Base-by-base conservation (phyloP, 2,797 vertebrate species). In the Chrosomus eos region DNA sequence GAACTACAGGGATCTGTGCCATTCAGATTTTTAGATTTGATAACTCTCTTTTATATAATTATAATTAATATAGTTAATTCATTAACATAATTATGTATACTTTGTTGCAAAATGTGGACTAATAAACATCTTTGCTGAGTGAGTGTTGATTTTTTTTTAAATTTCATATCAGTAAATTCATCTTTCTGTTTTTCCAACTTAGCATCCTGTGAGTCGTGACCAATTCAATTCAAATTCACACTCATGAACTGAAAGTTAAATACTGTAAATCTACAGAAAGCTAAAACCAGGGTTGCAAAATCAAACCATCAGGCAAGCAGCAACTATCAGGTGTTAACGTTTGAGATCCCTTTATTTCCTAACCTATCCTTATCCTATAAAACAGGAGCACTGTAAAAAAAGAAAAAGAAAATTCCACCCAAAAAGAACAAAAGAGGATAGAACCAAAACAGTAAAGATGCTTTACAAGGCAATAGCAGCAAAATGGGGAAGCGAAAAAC, bases 381-480 rank as follows among this genome's bases (percentile, higher is more conserved):
- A 87, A 87, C 67, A 87, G 79, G 23, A 81, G 71, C 67, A 66
- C 81, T 66, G 23, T 66, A 51, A 80, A 72, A 43, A 5, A 45
- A 45, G 13, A 72, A 16, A 28, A 28, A 58, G 19, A n/a, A n/a
- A 9, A 28, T 48, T 84, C 48, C n/a, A 73, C 66, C 38, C 67
- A 70, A 76, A 72, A 43, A 28, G 36, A 80, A 81, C 84, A 87
- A 76, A 79, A 76, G 73, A 86, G 16, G 67, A 83, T 31, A n/a
- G 21, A 85, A 85, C 80, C 86, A 80, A 81, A 83, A 79, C 13
- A 31, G 84, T 58, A 67, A 89, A 89, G 66, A 86, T 91, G 88
- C 86, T 85, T 82, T 58, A 79, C 71, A 77, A 86, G 68, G 81
- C 85, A 86, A 33, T 86, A 89, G 89, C 86, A 90, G 88, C 86